These are phyloP conservation scores for Atta cephalotes DNA, from an alignment of 1,140 invertebrate genomes.

Conservation along the genomic window DNA sequence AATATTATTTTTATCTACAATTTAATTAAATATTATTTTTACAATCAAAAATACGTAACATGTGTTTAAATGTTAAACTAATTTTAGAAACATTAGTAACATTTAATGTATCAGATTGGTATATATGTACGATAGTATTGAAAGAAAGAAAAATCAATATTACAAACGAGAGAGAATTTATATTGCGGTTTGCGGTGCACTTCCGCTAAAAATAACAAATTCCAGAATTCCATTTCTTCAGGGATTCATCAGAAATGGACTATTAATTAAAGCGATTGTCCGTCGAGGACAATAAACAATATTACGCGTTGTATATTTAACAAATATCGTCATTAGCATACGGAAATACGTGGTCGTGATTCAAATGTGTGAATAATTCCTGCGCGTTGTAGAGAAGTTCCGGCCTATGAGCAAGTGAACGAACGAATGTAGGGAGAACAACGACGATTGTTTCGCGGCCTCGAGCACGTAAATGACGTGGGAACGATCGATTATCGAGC, in stretches of 20 bases:
- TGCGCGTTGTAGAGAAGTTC: conserved; percentile 27
- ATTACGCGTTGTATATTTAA: conserved; percentile 16
- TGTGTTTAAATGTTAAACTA: neutral
- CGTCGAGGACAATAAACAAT: neutral
- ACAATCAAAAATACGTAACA: neutral
- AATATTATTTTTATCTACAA: no score
- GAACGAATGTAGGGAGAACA: neutral
- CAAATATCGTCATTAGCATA: conserved; percentile 30
- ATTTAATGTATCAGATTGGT: neutral
- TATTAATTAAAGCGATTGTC: conserved; percentile 32
- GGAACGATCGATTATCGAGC: conserved; percentile 61
- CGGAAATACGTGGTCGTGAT: conserved; percentile 29
- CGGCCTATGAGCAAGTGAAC: neutral
- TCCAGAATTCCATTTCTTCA: neutral
- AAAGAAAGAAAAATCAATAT: neutral
- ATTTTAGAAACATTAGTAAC: neutral
- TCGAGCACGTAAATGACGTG: conserved; percentile 48
- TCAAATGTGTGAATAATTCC: conserved; percentile 27
- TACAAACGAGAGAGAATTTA: conserved; percentile 8
- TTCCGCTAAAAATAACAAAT: conserved; percentile 9
- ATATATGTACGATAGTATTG: neutral
- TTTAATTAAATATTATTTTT: neutral
- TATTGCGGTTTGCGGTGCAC: neutral
- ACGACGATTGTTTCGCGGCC: conserved; percentile 38
- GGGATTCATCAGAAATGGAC: conserved; percentile 23